A percentile compares a stretch with the other conserved stretches of the same genome.
These are phyloP conservation scores for Ranitomeya imitator DNA, from an alignment of 2,113 vertebrate genomes.

Conservation along the genomic window DNA sequence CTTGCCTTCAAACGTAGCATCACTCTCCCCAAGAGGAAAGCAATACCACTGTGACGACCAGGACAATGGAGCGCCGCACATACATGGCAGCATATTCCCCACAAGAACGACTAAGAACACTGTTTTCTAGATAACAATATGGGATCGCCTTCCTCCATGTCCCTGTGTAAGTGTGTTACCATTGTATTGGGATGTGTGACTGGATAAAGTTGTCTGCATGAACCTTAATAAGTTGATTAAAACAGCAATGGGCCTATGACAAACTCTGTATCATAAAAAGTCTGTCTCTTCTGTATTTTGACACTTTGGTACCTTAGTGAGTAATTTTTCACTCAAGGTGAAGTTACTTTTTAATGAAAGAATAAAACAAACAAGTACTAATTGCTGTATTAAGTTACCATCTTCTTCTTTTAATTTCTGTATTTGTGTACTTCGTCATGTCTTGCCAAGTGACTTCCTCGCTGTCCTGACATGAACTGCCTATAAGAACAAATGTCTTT, in stretches of 20 bases:
- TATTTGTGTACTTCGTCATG: not conserved
- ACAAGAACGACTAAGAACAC: too few species aligned
- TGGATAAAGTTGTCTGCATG: not conserved
- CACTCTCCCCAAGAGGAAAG: too few species aligned
- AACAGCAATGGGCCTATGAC: not conserved
- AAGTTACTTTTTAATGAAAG: not conserved
- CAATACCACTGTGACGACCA: too few species aligned
- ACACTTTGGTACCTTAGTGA: not conserved
- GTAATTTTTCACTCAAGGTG: not conserved
- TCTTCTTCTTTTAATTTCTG: not conserved
- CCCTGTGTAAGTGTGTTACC: not conserved
- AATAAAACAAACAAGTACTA: not conserved
- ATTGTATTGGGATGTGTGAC: not conserved
- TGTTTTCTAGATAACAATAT: too few species aligned
- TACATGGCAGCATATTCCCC: too few species aligned
- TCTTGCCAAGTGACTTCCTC: not conserved
- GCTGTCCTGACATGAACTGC: conserved; percentile 19
- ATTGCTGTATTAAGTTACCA: not conserved
- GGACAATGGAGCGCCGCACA: too few species aligned
- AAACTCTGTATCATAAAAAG: not conserved
- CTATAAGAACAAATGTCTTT: not conserved
- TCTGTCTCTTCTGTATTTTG: not conserved
- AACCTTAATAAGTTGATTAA: too few species aligned
- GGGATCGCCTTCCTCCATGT: too few species aligned
- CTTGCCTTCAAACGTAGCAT: too few species aligned